phyloP scores from a whole-genome alignment of 92 coral and sea anemone genomes.

The Galaxea fascicularis region DNA sequence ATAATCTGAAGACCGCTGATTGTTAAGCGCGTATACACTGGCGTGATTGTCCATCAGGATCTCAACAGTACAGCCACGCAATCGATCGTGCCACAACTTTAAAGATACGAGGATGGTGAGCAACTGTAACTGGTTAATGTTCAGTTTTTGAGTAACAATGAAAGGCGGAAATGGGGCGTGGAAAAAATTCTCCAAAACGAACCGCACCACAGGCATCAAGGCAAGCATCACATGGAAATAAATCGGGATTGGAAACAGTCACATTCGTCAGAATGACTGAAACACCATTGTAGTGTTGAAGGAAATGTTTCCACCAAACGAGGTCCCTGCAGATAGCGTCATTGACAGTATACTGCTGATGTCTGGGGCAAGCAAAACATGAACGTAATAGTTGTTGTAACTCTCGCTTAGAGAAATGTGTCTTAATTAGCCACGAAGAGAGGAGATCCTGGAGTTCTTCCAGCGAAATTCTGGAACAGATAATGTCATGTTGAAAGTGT shows the following conservation, averaged over 20 bases:
- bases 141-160: conserved; percentile 28
- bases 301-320: conserved; percentile 61
- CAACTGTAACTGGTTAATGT: conserved; percentile 53
- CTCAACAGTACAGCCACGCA: conserved; percentile 52
- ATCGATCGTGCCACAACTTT: conserved; percentile 46
- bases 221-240: conserved; percentile 62
- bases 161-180: conserved; percentile 48
- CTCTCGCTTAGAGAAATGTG: conserved; percentile 48
- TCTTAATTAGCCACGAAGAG: conserved; percentile 34
- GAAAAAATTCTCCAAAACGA: conserved; percentile 55
- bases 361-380: conserved; percentile 25
- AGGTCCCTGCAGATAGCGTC: conserved; percentile 53
- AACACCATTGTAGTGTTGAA: conserved; percentile 65
- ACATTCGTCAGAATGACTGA: conserved; percentile 56
- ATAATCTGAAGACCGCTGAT: conserved; percentile 35
- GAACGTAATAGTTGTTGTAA: conserved; percentile 50
- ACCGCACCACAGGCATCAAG: conserved; percentile 54
- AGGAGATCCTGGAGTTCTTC: conserved; percentile 52
- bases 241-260: conserved; percentile 52
- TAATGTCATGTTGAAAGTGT: conserved; percentile 49
- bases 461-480: conserved; percentile 63
- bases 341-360: conserved; percentile 27
- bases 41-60: conserved; percentile 48
- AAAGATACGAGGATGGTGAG: conserved; percentile 54
- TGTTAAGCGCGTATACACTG: conserved; percentile 53